A percentile compares a stretch with the other conserved stretches of the same genome.
Conservation (phyloP, 1,140 invertebrate genomes). For the Scaptodrosophila lebanonensis region DNA sequence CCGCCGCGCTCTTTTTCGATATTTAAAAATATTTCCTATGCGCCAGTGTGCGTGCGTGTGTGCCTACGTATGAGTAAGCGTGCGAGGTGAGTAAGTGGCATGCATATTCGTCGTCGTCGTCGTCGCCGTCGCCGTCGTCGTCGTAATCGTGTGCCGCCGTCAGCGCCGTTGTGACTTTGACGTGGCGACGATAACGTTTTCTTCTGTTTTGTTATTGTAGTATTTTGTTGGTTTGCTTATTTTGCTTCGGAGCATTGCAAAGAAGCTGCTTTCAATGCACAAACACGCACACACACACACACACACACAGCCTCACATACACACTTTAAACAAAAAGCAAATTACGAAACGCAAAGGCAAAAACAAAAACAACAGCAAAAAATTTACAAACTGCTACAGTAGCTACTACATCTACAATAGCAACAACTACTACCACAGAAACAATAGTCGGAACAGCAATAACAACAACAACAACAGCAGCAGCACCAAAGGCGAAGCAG, state of each 20-base stretch:
- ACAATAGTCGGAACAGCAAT: too few relatives aligned
- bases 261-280: constrained; percentile 4
- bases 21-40: constrained; percentile 34
- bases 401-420: too few relatives aligned
- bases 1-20: constrained; percentile 16
- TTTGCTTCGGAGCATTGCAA: constrained; percentile 17
- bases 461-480: too few relatives aligned
- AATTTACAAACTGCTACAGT: too few relatives aligned
- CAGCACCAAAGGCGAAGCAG: too few relatives aligned
- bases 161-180: constrained; percentile 51
- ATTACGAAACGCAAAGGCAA: too few relatives aligned
- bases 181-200: constrained; percentile 46
- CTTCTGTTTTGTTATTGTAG: constrained; percentile 18
- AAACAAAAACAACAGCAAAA: too few relatives aligned
- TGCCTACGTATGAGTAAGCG: constrained; percentile 22
- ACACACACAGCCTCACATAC: background rate
- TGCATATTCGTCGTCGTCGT: background rate
- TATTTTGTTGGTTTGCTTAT: constrained; percentile 8
- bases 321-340: too few relatives aligned
- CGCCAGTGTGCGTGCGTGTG: background rate
- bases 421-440: too few relatives aligned
- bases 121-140: constrained; percentile 36
- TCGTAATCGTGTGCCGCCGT: constrained; percentile 23
- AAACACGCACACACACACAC: background rate
- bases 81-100: constrained; percentile 13